phyloP scores from a whole-genome alignment of 2,888 invertebrate species.

The Acanthopleura granulata region DNA sequence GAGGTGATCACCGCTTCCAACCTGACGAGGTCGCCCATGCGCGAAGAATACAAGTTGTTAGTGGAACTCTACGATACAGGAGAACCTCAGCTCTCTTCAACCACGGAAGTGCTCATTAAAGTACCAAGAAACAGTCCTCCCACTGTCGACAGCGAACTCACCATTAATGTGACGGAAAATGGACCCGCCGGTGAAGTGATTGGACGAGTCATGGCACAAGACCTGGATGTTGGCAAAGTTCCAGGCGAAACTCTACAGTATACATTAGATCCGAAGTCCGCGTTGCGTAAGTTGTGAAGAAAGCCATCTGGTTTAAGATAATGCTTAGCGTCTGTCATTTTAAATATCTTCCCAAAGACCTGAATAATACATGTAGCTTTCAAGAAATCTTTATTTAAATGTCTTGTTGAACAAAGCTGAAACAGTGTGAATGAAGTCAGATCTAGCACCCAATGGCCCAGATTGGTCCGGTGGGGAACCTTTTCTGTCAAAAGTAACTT shows the following conservation, averaged over 20 bases:
- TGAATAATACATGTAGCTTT: too few relatives aligned
- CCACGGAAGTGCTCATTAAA: conserved; percentile 23
- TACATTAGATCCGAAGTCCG: neutral
- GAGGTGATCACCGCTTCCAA: conserved; percentile 25
- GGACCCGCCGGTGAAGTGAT: conserved; percentile 20
- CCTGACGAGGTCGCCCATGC: conserved; percentile 22
- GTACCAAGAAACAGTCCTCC: conserved; percentile 29
- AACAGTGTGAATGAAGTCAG: too few relatives aligned
- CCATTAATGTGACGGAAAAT: conserved; percentile 24
- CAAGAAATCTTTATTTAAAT: too few relatives aligned
- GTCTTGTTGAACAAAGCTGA: too few relatives aligned
- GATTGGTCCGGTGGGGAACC: too few relatives aligned
- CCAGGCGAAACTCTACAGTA: conserved; percentile 6
- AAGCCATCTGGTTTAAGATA: too few relatives aligned
- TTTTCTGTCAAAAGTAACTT: too few relatives aligned
- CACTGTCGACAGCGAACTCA: neutral
- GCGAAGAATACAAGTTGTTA: conserved; percentile 25
- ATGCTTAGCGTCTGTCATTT: too few relatives aligned
- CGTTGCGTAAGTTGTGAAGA: neutral
- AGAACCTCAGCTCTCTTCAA: conserved; percentile 23
- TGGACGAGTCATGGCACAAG: conserved; percentile 24
- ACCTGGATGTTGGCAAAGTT: conserved; percentile 23
- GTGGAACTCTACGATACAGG: conserved; percentile 27
- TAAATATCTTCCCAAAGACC: too few relatives aligned
- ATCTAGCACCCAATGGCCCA: too few relatives aligned